These are phyloP conservation scores for Callochromis pleurospilus DNA, from an alignment of 2,113 vertebrate species.

Conservation along the genomic window DNA sequence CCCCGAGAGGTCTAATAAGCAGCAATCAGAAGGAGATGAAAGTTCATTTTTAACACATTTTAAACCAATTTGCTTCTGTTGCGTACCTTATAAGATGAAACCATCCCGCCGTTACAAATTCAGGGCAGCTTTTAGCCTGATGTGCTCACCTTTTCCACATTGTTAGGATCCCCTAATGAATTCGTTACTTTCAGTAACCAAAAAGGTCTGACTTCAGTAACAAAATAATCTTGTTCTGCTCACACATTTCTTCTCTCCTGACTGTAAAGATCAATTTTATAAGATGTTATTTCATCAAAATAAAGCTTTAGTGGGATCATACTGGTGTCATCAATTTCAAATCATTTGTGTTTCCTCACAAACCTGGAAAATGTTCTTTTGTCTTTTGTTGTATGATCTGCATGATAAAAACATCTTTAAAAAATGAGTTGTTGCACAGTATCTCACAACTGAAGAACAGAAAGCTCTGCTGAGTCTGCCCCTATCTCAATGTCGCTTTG, in stretches of 20 bases:
- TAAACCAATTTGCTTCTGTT: slow-evolving; percentile 2
- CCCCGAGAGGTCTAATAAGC: background rate
- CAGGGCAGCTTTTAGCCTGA: background rate
- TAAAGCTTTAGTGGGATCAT: background rate
- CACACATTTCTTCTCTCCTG: background rate
- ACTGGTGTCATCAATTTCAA: background rate
- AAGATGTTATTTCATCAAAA: background rate
- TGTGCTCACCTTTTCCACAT: background rate
- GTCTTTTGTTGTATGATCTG: background rate
- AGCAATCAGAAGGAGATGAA: slow-evolving; percentile 2
- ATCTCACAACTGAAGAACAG: background rate
- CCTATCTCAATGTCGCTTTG: slow-evolving; percentile 26
- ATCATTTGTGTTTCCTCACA: background rate
- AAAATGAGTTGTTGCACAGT: background rate
- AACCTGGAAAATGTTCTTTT: background rate
- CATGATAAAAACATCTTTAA: background rate
- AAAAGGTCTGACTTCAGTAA: background rate
- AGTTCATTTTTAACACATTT: background rate
- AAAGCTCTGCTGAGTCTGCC: background rate
- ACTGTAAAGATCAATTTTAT: background rate
- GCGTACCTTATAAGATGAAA: background rate
- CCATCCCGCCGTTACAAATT: background rate
- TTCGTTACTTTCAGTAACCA: background rate
- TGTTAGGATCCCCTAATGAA: background rate
- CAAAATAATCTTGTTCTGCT: background rate